Evolutionary conservation across 2,113 vertebrate genomes (phyloP), one percentile per base, ranked within the genome.

Genomic region (Catharus fuscescens): DNA sequence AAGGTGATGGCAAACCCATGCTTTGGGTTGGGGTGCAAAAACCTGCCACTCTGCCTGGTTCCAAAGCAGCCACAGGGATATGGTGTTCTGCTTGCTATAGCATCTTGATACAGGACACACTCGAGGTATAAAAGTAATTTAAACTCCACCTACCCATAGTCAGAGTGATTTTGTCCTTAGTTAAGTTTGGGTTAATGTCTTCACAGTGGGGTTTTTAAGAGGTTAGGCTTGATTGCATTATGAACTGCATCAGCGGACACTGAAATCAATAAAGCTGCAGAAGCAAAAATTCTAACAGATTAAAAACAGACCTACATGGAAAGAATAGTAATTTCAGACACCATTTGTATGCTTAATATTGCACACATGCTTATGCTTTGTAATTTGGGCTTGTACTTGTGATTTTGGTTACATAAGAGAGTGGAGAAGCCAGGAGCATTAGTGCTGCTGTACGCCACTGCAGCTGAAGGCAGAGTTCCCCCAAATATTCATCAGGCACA

Each of bases 371-470:
- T 88, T 80, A 67, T 52, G 74, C 59, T 92, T 61, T 86, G 73
- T 79, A 86, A 92, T 91, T 89, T 64, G 83, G 83, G 72, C 60
- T 88, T 78, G n/a, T 74, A 71, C 79, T 95, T 91, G 87, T 71
- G 95, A 92, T 83, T 73, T 90, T 0, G 0, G 82, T 95, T 95
- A 87, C 32, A 5, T 87, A 89, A 86, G 74, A 34, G 50, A 62
- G 40, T 8, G 5, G 47, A 69, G 54, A 57, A 94, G 95, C 91
- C 77, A 77, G 78, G 36, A 67, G 38, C 67, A 79, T 71, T 91
- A 83, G 40, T 62, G 61, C 64, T 83, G 83, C 86, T 0, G 0
- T 86, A 69, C 1, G 0, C 60, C 40, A 62, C 70, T 79, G 54
- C 56, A 78, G 64, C 69, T 80, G 73, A 69, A 73, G 65, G 80